Evolutionary conservation across 2,888 invertebrate genomes (phyloP).

Genomic region (Drosophila buzzatii): DNA sequence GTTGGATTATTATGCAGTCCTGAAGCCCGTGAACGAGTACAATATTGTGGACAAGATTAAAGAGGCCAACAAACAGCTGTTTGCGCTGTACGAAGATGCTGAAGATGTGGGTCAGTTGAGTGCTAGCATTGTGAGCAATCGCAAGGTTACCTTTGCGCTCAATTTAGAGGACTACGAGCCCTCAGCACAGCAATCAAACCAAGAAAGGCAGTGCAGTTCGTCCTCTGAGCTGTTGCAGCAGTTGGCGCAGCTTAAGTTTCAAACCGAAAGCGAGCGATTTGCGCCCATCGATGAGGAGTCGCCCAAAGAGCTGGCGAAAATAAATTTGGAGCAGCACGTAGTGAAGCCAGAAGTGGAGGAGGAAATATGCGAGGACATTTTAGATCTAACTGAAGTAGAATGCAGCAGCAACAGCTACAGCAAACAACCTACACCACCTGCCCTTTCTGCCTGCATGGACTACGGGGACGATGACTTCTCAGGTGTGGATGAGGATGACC

Average conservation of each 20-base stretch:
- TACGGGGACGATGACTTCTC: constrained; percentile 67
- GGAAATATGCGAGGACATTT: constrained; percentile 84
- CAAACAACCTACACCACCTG: neutral
- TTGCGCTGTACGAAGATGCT: constrained; percentile 70
- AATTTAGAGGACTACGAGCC: constrained; percentile 86
- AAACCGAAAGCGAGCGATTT: constrained; percentile 33
- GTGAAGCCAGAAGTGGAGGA: constrained; percentile 39
- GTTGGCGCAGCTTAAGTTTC: constrained; percentile 57
- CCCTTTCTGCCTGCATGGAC: constrained; percentile 33
- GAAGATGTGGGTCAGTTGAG: constrained; percentile 34
- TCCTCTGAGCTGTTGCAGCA: constrained; percentile 56
- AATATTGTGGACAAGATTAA: constrained; percentile 87
- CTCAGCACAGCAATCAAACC: constrained; percentile 5
- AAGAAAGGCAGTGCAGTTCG: constrained; percentile 40
- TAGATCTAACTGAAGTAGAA: constrained; percentile 53
- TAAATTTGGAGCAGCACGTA: constrained; percentile 9
- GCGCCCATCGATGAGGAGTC: constrained; percentile 59
- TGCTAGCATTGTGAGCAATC: constrained; percentile 25
- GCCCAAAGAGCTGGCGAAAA: constrained; percentile 31
- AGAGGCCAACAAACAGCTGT: constrained; percentile 86
- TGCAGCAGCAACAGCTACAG: neutral
- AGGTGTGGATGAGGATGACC: constrained; percentile 66
- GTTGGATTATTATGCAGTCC: constrained; percentile 75
- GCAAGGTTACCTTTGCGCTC: constrained; percentile 86
- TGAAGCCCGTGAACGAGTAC: constrained; percentile 86